Evolutionary conservation across 2,888 invertebrate species (phyloP), one percentile per base, ranked within the genome.

Genomic region (Cryptus armator): DNA sequence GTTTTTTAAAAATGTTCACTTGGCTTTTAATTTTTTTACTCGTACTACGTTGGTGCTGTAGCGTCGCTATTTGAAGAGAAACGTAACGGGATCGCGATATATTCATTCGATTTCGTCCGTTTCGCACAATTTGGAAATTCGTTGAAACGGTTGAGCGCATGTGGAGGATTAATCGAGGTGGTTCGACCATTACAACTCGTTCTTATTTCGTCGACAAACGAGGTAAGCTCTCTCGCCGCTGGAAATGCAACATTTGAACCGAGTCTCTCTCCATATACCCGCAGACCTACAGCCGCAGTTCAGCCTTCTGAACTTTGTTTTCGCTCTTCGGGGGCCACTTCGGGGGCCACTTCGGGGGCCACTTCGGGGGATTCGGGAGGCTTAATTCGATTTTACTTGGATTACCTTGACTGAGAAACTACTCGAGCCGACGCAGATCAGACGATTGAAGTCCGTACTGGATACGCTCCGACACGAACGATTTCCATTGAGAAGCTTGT

Each of bases 401-500:
- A 74, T 79, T 89, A 93, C 94, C 92, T 93, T 93, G 32, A 94
- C 88, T 67, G 93, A 92, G 87, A 93, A 93, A 74, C 90, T 89
- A 76, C 83, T 89, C 19, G 93, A 92, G 77, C 93, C 93, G 10
- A 93, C 89, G 87, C 94, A 94, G 76, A 93, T 87, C 29, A 93
- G 87, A 6, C 93, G 92, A 89, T 92, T 91, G 88, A 90, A 93
- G 87, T 93, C 92, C 71, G 89, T 77, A 82, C 91, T 93, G 81
- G 92, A 91, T 81, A 93, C 91, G 88, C 93, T 93, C 48, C 92
- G 92, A 85, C 94, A 94, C 24, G 91, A 91, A 48, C 93, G 93
- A 86, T 93, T 93, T 29, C 93, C 94, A 87, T 93, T 96, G n/a
- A 96, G 94, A 3, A 98, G 95, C 85, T 96, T 96, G 91, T 96